Conservation (phyloP, 2,888 invertebrate species). For the Diplolepis rosae region DNA sequence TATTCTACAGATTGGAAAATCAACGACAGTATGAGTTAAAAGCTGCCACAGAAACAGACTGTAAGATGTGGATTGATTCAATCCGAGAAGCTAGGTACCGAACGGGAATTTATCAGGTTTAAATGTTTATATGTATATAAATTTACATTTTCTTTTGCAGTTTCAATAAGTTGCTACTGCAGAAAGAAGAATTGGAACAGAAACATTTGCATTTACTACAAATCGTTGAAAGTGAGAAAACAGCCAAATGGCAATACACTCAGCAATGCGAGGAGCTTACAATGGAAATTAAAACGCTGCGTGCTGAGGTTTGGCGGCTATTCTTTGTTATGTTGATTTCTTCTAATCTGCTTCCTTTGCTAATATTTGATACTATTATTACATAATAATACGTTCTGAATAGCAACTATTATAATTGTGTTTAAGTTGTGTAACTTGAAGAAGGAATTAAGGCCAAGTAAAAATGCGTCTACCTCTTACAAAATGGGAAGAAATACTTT, state of each 20-base stretch:
- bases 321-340: too few species aligned
- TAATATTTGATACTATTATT: too few species aligned
- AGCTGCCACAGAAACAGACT: constrained; percentile 89
- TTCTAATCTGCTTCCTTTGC: too few species aligned
- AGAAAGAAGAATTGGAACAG: constrained; percentile 93
- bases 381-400: too few species aligned
- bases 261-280: constrained; percentile 94
- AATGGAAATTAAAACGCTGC: constrained; percentile 89
- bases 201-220: constrained; percentile 92
- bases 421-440: constrained; percentile 86
- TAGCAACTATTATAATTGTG: too few species aligned
- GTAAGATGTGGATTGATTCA: constrained; percentile 92
- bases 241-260: constrained; percentile 94
- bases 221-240: constrained; percentile 93
- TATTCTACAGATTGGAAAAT: constrained; percentile 89
- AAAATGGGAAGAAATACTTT: constrained; percentile 41
- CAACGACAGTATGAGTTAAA: constrained; percentile 91
- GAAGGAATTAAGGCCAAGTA: constrained; percentile 83
- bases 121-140: not conserved
- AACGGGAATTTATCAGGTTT: not conserved
- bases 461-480: constrained; percentile 54
- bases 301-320: constrained; percentile 86
- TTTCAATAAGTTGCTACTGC: constrained; percentile 90
- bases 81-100: constrained; percentile 89
- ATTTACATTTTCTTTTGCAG: constrained; percentile 74